Evolutionary conservation across 1,140 invertebrate genomes (phyloP), one percentile per base, ranked within the genome.

Genomic region (Centruroides sculpturatus): DNA sequence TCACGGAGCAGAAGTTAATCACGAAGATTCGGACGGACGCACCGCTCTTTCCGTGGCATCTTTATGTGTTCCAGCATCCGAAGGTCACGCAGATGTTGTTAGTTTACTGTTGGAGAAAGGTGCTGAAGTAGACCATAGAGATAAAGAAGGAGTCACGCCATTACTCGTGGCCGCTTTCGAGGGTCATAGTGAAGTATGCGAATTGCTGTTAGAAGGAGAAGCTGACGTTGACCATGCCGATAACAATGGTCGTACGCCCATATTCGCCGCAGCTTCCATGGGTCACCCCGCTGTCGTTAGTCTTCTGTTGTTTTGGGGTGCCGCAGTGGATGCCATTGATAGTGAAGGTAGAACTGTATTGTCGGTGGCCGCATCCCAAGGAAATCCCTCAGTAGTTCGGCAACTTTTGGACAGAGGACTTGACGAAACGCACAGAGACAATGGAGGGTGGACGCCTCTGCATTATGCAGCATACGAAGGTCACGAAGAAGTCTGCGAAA

Each of bases 21-120:
- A 61, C 56, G 66, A 54, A 13, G 66, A 66, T 35, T 59, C 68
- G 47, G 70, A 72, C 59, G 69, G 70, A 23, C 63, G 78, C 71
- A 96, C 89, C 53, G 91, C 86, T n/a, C 77, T 92, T n/a, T 86
- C 83, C 65, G 91, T 92, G n/a, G 92, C 91, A 3, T 88, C 91
- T 0, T 76, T 96, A 12, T 96, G 92, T 74, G 91, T 91, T 9
- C 86, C 89, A 8, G 83, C 87, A 49, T 87, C 85, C 68, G 86
- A 88, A 67, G 78, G 78, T 23, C 75, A 75, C 65, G 69, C 71
- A 35, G 64, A 80, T 72, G 81, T 86, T 23, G 84, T 86, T 5
- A 80, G 80, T 66, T 78, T 90, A 68, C 73, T 98, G 5, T 68
- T 94, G 41, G 89, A 93, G 69, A 76, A 83, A 59, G 87, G 86